A percentile compares a stretch with the other conserved stretches of the same genome.
Conservation (phyloP, 2,888 invertebrate species). For the Venusia cambrica region DNA sequence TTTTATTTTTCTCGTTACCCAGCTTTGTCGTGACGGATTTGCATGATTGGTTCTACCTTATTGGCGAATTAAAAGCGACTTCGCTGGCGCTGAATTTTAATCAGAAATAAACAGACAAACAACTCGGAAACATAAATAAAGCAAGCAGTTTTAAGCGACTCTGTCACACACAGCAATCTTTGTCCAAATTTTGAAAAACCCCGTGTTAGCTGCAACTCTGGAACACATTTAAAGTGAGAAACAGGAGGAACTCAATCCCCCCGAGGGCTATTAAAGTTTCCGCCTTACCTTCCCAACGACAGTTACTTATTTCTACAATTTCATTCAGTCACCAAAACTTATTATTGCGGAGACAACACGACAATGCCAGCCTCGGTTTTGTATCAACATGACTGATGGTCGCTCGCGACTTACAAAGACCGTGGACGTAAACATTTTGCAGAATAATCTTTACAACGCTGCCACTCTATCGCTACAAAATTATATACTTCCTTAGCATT, state of each 20-base stretch:
- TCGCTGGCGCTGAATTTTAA: constrained; percentile 9
- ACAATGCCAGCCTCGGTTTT: constrained; percentile 64
- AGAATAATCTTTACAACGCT: constrained; percentile 45
- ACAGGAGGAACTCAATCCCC: constrained; percentile 35
- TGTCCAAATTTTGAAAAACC: constrained; percentile 25
- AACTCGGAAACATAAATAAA: neutral
- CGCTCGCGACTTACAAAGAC: constrained; percentile 63
- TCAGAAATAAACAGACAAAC: neutral
- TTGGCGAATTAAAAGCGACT: constrained; percentile 16
- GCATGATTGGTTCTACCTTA: constrained; percentile 25
- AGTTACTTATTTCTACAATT: constrained; percentile 54
- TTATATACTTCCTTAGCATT: constrained; percentile 29
- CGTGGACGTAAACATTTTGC: constrained; percentile 64
- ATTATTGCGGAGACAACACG: constrained; percentile 52
- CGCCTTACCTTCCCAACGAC: constrained; percentile 49
- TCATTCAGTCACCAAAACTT: constrained; percentile 52
- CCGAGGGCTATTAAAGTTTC: constrained; percentile 49
- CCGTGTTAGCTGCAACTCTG: neutral
- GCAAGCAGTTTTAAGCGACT: constrained; percentile 1
- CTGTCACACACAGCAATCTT: constrained; percentile 4
- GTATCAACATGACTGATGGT: constrained; percentile 74
- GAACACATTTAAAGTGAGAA: constrained; percentile 22
- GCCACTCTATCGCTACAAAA: constrained; percentile 9
- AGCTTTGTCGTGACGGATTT: constrained; percentile 24
- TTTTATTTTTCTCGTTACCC: constrained; percentile 32